These are phyloP conservation scores for Neomorphus geoffroyi DNA, from an alignment of 2,797 vertebrate species.

Conservation along the genomic window DNA sequence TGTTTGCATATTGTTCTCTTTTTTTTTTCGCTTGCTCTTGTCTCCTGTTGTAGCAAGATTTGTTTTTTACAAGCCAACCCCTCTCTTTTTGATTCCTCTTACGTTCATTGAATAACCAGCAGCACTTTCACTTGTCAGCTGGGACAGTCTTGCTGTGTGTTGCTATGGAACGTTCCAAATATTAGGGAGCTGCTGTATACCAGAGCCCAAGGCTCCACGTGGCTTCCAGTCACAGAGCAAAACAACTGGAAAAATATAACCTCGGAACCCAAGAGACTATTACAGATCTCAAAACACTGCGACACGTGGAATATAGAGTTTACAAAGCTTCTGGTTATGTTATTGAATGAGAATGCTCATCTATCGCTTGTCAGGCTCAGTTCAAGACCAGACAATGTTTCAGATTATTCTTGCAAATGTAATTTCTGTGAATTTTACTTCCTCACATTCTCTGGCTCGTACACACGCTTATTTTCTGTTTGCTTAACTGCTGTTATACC, in stretches of 20 bases:
- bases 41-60: background rate
- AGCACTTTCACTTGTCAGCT: conserved; percentile 38
- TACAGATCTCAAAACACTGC: background rate
- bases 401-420: conserved; percentile 9
- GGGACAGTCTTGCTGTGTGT: conserved; percentile 42
- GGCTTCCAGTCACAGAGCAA: conserved; percentile 18
- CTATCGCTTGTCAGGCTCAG: background rate
- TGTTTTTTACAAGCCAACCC: background rate
- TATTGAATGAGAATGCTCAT: background rate
- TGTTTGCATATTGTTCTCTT: background rate
- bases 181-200: conserved; percentile 59
- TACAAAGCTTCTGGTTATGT: background rate
- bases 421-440: conserved; percentile 48
- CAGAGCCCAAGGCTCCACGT: background rate
- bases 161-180: conserved; percentile 74
- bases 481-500: background rate
- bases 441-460: background rate
- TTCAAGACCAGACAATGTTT: background rate
- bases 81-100: conserved; percentile 6
- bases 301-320: background rate
- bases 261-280: background rate
- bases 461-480: conserved; percentile 37
- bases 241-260: conserved; percentile 49
- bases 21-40: background rate
- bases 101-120: background rate